Percentiles rank a stretch among this genome's conserved stretches.
Evolutionary conservation across 2,797 vertebrate genomes (phyloP).

Genomic region (Sarcophilus harrisii): DNA sequence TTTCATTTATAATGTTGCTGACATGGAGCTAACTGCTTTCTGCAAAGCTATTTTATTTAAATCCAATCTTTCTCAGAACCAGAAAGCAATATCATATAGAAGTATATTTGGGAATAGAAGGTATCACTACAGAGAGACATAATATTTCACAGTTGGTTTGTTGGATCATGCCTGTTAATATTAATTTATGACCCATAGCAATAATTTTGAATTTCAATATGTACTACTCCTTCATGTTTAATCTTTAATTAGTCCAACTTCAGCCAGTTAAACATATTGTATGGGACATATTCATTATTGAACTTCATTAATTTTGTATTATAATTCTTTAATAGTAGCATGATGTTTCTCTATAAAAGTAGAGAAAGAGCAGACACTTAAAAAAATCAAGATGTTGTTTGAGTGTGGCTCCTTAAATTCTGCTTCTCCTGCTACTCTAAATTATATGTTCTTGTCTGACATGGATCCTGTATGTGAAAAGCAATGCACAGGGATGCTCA

Average conservation of each 20-base stretch:
- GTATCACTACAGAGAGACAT: not conserved
- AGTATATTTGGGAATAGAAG: not conserved
- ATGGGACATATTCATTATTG: not conserved
- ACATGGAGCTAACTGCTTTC: not conserved
- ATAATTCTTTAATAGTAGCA: not conserved
- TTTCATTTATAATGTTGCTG: not conserved
- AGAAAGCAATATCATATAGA: not conserved
- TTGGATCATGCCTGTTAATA: not conserved
- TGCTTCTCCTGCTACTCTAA: too few species aligned
- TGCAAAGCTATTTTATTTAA: not conserved
- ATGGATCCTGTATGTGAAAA: too few species aligned
- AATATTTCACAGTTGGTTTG: not conserved
- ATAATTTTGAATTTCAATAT: not conserved
- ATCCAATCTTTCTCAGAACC: not conserved
- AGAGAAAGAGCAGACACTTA: not conserved
- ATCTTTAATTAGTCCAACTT: not conserved
- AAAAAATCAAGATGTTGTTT: not conserved
- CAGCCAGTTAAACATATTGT: not conserved
- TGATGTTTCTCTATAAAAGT: not conserved
- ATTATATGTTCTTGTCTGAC: too few species aligned
- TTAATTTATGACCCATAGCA: not conserved
- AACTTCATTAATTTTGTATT: not conserved
- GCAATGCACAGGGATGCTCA: too few species aligned
- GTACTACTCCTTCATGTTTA: not conserved
- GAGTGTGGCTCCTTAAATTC: too few species aligned